A percentile compares a stretch with the other conserved stretches of the same genome.
phyloP scores from a whole-genome alignment of 2,797 vertebrate genomes.

The Pangasius mekongensis region DNA sequence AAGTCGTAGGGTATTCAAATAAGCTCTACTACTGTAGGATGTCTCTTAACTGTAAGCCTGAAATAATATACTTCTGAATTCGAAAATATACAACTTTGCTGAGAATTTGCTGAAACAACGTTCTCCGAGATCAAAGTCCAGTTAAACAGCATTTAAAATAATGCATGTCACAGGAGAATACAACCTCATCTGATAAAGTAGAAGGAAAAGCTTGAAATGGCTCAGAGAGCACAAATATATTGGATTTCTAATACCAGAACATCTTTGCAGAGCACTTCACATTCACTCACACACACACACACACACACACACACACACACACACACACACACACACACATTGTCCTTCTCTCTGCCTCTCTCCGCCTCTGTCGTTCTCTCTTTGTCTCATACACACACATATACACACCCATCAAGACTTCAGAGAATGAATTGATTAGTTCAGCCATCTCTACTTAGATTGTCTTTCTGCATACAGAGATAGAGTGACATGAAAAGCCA shows the following conservation, averaged over 20 bases:
- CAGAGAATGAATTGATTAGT: slow-evolving; percentile 54
- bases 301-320: neutral
- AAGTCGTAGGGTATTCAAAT: neutral
- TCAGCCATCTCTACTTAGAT: slow-evolving; percentile 34
- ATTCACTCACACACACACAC: neutral
- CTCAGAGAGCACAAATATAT: slow-evolving; percentile 44
- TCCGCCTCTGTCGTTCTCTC: neutral
- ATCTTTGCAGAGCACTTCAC: slow-evolving; percentile 35
- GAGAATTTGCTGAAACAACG: neutral
- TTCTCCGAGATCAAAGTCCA: neutral
- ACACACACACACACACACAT: neutral
- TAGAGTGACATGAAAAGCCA: slow-evolving; percentile 47
- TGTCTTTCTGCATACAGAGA: slow-evolving; percentile 34
- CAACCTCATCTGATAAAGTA: neutral
- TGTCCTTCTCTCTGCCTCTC: neutral
- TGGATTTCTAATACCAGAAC: slow-evolving; percentile 49
- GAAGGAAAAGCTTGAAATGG: slow-evolving; percentile 26
- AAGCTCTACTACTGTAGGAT: neutral
- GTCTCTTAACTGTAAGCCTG: neutral
- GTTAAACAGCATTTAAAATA: slow-evolving; percentile 19
- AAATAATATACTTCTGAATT: neutral
- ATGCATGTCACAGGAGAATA: slow-evolving; percentile 19
- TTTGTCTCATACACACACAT: neutral
- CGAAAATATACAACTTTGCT: neutral
- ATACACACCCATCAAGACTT: slow-evolving; percentile 38